Conservation (phyloP, 2,888 invertebrate genomes). For the Apomyelois bistriatella region DNA sequence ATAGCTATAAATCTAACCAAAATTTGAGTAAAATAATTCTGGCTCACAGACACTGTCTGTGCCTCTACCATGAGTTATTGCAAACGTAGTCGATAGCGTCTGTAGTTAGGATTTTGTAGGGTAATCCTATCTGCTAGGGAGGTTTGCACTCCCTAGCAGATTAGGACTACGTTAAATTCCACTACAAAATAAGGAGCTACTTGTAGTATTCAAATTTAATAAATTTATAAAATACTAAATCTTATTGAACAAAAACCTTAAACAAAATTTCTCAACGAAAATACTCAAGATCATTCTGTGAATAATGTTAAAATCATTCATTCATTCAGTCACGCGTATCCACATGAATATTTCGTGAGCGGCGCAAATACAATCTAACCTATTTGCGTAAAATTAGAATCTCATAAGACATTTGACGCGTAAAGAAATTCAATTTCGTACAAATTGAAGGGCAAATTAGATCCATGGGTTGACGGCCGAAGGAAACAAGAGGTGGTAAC, state of each 20-base stretch:
- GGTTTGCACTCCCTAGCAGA: no score
- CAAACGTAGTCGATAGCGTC: no score
- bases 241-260: background rate
- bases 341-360: background rate
- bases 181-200: no score
- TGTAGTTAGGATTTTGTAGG: no score
- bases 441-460: conserved; percentile 62
- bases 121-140: no score
- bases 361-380: conserved; percentile 22
- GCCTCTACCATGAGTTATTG: no score
- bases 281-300: background rate
- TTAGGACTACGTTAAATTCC: no score
- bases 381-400: conserved; percentile 62
- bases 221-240: no score
- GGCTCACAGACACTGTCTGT: no score
- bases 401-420: conserved; percentile 63
- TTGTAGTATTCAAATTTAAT: no score
- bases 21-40: no score
- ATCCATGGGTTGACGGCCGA: conserved; percentile 41
- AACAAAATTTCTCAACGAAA: background rate
- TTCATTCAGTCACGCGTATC: background rate
- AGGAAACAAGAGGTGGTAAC: conserved; percentile 9
- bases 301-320: background rate
- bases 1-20: no score
- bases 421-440: conserved; percentile 56